Percentiles rank a stretch among this genome's conserved stretches.
phyloP scores from a whole-genome alignment of 2,888 invertebrate genomes.

The Tachina lurida region DNA sequence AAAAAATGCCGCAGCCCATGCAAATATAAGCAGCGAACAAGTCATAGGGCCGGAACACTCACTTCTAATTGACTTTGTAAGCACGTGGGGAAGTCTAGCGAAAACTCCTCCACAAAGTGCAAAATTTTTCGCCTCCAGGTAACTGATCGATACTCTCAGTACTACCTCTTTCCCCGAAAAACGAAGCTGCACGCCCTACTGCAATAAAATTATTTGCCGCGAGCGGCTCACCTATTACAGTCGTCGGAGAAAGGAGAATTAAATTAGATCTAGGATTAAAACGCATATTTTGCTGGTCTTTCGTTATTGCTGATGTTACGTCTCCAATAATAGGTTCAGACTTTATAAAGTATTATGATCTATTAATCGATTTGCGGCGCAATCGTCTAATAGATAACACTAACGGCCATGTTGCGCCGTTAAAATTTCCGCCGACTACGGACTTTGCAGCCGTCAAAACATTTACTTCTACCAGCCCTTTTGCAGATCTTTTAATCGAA shows the following conservation, averaged over 20 bases:
- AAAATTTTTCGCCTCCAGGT: conserved; percentile 21
- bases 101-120: no score
- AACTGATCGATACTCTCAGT: no score
- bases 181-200: neutral
- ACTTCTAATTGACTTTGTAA: no score
- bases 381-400: conserved; percentile 16
- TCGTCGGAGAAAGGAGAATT: neutral
- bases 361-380: conserved; percentile 16
- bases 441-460: neutral
- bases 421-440: conserved; percentile 2
- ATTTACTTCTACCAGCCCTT: neutral
- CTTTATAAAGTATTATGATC: conserved; percentile 28
- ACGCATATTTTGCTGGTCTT: no score
- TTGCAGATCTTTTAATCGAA: no score
- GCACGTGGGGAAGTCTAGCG: no score
- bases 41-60: no score
- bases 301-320: conserved; percentile 7
- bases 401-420: neutral
- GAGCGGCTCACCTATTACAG: conserved; percentile 17
- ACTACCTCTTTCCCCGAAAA: neutral
- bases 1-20: conserved; percentile 39
- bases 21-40: neutral
- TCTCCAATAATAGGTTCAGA: conserved; percentile 24
- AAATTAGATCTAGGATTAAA: conserved; percentile 19
- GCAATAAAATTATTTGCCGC: neutral